Conservation (phyloP, 1,140 invertebrate genomes). For the Physella acuta region DNA sequence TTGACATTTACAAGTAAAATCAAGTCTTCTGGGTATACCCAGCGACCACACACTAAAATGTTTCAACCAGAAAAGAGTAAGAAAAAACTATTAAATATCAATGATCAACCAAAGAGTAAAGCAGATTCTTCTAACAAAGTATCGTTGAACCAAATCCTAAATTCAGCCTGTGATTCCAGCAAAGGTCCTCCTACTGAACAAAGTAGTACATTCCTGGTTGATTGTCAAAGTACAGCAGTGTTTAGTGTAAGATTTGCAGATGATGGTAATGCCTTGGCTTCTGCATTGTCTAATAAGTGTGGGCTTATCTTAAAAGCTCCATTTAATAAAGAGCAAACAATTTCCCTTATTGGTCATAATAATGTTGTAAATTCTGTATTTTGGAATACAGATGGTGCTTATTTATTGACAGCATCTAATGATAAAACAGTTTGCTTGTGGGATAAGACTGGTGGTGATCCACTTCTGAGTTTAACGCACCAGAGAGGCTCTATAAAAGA, state of each 20-base stretch:
- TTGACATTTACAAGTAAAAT: conserved; percentile 54
- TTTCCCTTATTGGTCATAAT: conserved; percentile 36
- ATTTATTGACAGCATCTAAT: conserved; percentile 52
- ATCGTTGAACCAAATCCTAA: conserved; percentile 8
- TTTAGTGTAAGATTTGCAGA: conserved; percentile 43
- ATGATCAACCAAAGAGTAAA: conserved; percentile 20
- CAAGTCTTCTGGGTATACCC: conserved; percentile 57
- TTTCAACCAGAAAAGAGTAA: conserved; percentile 44
- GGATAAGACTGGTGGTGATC: conserved; percentile 42
- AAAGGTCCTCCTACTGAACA: conserved; percentile 37
- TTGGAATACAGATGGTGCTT: conserved; percentile 49
- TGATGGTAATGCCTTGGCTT: conserved; percentile 50
- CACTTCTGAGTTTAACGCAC: conserved; percentile 44
- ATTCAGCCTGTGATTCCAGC: conserved; percentile 43
- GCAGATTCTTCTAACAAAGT: neutral
- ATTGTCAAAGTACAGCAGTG: conserved; percentile 42
- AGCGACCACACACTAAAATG: conserved; percentile 45
- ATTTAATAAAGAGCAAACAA: conserved; percentile 37
- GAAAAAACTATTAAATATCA: conserved; percentile 7
- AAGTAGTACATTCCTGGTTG: conserved; percentile 35
- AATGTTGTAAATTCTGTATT: conserved; percentile 30
- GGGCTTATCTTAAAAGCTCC: conserved; percentile 47
- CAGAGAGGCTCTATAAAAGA: conserved; percentile 30
- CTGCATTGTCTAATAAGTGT: conserved; percentile 51
- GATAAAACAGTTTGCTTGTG: conserved; percentile 53